Evolutionary conservation across 2,113 vertebrate genomes (phyloP), one percentile per base, ranked within the genome.

Genomic region (rat (Rattus norvegicus)): DNA sequence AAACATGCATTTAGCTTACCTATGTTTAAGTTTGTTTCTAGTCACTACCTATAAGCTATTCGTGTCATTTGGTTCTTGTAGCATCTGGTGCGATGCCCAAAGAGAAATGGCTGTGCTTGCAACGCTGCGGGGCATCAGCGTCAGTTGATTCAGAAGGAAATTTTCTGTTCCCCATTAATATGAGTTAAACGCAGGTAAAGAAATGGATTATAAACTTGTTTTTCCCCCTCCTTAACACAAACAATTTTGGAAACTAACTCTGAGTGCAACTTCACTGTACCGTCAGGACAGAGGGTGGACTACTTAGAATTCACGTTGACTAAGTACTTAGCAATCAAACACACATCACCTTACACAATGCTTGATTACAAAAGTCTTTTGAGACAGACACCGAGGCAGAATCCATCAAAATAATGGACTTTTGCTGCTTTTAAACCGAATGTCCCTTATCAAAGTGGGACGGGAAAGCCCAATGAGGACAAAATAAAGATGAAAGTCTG

Each of bases 401-500:
- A 6, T 52, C 89, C 61, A 20, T 93, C 47, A 75, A 92, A 72
- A 83, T 28, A 12, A 84, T 91, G 59, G n/a, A 16, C 65, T 69
- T 54, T 36, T 16, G 17, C 39, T 77, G 7, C 67, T 67, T 75
- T 92, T 96, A 88, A 47, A 94, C 79, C 90, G 91, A 96, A 69
- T 49, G 4, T 81, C 70, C n/a, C 90, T 39, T 91, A 70, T 90
- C 73, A 69, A 52, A 88, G 65, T 5, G 5, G 81, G 20, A 75
- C 0, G 85, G 52, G 33, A 67, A 81, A 81, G 36, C 33, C 36
- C n/a, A 39, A 17, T 7, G 72, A 86, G 43, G 24, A 49, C 49
- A 61, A 56, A 79, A 87, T 75, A n/a, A 59, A 92, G 63, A 92
- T 73, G 90, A 89, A 89, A 24, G 24, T 63, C 30, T 54, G 79